A percentile compares a stretch with the other conserved stretches of the same genome.
phyloP scores from a whole-genome alignment of 2,888 invertebrate species.

The Drymonia ruficornis region DNA sequence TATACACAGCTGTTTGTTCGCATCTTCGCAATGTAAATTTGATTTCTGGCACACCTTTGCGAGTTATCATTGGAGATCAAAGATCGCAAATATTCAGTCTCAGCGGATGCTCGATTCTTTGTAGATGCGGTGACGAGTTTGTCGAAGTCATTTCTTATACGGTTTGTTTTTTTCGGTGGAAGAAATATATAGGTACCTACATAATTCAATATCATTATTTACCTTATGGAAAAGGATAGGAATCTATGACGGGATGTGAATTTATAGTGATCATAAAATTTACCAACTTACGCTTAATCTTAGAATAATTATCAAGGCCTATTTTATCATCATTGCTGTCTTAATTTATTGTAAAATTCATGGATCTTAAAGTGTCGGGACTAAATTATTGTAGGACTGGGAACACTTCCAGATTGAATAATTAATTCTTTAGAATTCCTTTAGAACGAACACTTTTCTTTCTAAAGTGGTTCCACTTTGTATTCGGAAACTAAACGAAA shows the following conservation, averaged over 20 bases:
- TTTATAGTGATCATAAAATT: too few relatives aligned
- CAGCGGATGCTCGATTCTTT: constrained; percentile 22
- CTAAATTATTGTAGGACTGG: neutral
- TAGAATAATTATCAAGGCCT: too few relatives aligned
- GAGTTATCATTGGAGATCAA: constrained; percentile 35
- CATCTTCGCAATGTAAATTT: constrained; percentile 41
- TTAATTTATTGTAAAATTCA: neutral
- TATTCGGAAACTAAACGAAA: constrained; percentile 1
- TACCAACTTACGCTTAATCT: too few relatives aligned
- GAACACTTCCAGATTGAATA: constrained; percentile 2
- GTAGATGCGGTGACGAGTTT: constrained; percentile 17
- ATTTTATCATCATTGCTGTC: neutral
- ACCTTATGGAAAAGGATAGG: too few relatives aligned
- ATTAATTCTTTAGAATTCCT: constrained; percentile 3
- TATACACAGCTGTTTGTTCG: constrained; percentile 27
- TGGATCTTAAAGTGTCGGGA: neutral
- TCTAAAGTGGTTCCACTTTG: neutral
- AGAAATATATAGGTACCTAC: neutral
- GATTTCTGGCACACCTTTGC: constrained; percentile 35
- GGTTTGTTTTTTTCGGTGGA: constrained; percentile 3
- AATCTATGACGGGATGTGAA: too few relatives aligned
- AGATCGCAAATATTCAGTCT: constrained; percentile 27
- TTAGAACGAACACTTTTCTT: neutral
- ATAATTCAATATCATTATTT: neutral
- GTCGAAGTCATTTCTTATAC: constrained; percentile 11